A percentile compares a stretch with the other conserved stretches of the same genome.
Evolutionary conservation across 53 echinoderm and acorn worm genomes (phyloP).

Genomic region (Temnopleurus reevesii): DNA sequence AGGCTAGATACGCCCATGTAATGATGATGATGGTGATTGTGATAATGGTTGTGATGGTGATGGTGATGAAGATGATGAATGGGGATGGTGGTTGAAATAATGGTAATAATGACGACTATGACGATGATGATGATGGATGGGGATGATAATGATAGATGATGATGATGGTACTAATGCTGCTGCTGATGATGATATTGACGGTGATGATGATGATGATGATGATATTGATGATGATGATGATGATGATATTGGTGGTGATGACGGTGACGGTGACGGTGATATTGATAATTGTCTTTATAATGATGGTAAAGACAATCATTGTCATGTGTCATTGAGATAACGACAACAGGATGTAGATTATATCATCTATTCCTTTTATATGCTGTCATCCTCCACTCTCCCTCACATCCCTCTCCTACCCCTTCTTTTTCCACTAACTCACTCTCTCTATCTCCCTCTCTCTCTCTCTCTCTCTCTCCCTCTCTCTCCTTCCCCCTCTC

Average conservation of each 20-base stretch:
- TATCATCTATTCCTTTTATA: no score
- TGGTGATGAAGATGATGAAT: neutral
- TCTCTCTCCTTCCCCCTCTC: neutral
- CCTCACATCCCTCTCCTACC: no score
- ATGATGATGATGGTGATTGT: neutral
- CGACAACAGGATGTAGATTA: no score
- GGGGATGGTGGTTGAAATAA: neutral
- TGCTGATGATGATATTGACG: neutral
- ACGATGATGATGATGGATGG: neutral
- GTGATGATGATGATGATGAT: neutral
- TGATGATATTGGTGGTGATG: neutral
- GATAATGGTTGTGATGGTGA: neutral
- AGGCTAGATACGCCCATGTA: no score
- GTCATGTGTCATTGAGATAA: no score
- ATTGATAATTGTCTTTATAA: neutral
- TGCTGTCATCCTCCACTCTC: no score
- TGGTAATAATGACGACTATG: neutral
- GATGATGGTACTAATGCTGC: neutral
- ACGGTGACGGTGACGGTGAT: neutral
- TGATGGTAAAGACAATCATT: neutral
- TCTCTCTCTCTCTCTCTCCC: neutral
- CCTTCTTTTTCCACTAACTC: no score
- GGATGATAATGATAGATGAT: no score
- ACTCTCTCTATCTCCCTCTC: no score
- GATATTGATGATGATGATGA: neutral